Evolutionary conservation across 2,113 vertebrate species (phyloP).

Genomic region (Colaptes auratus): DNA sequence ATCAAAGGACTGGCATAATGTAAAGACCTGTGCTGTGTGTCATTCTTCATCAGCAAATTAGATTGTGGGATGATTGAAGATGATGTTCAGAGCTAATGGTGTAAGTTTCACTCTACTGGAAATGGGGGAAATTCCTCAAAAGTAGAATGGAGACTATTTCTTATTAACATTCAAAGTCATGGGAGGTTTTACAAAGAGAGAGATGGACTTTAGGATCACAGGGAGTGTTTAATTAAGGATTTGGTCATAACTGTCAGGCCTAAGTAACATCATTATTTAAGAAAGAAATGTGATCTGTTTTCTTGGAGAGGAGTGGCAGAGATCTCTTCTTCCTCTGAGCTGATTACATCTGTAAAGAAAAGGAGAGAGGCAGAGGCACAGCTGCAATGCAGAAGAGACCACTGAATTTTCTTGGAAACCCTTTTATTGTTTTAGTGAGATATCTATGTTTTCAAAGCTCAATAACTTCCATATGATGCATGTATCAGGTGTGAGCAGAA

Average conservation of each 20-base stretch:
- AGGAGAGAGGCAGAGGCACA: not conserved
- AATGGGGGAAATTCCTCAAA: not conserved
- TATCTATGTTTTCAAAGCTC: not conserved
- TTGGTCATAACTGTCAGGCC: not conserved
- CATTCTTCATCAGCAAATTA: not conserved
- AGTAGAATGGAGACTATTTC: not conserved
- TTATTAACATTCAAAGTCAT: not conserved
- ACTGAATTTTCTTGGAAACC: not conserved
- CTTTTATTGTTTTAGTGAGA: not conserved
- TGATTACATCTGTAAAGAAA: not conserved
- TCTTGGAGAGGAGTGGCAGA: not conserved
- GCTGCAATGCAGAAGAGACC: not conserved
- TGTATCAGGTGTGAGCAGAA: not conserved
- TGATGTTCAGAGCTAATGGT: not conserved
- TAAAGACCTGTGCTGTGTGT: accelerated
- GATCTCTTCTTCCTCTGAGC: not conserved
- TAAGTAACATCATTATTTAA: not conserved
- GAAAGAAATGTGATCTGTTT: not conserved
- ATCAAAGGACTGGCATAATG: not conserved
- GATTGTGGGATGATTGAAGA: not conserved
- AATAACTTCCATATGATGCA: not conserved
- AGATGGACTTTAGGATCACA: not conserved
- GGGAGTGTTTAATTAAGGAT: not conserved
- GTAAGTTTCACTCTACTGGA: not conserved
- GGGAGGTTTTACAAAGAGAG: not conserved